Evolutionary conservation across 2,888 invertebrate genomes (phyloP).

Genomic region (Pandemis cinnamomeana): DNA sequence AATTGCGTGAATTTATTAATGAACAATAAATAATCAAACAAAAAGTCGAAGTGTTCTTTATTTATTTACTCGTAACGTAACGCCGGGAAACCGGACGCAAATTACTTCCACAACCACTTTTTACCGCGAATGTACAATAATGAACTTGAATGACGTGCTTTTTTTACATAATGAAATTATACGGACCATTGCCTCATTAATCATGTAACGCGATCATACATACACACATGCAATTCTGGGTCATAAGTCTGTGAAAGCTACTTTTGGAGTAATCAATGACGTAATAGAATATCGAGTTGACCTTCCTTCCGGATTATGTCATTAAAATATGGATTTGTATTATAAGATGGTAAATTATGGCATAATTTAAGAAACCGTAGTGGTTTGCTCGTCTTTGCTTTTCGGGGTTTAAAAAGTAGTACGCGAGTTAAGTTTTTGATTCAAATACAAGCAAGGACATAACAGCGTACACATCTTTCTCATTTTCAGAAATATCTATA

Average conservation of each 20-base stretch:
- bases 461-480: too few species aligned
- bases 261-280: conserved; percentile 23
- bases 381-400: neutral
- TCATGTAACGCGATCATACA: conserved; percentile 34
- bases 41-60: neutral
- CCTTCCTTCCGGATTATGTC: conserved; percentile 38
- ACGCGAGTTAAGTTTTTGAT: too few species aligned
- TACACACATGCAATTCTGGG: conserved; percentile 16
- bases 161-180: conserved; percentile 34
- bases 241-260: conserved; percentile 34
- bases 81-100: neutral
- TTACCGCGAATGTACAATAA: conserved; percentile 11
- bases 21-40: neutral
- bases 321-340: conserved; percentile 22
- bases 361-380: neutral
- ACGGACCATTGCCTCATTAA: conserved; percentile 31
- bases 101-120: neutral
- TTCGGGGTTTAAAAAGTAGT: neutral
- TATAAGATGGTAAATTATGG: conserved; percentile 16
- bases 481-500: too few species aligned
- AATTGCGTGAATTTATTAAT: neutral
- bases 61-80: neutral
- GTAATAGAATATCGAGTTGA: conserved; percentile 29
- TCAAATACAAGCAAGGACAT: too few species aligned
- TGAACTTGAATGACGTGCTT: conserved; percentile 30